Conservation (phyloP, 2,888 invertebrate genomes). For the Aradus depressus region DNA sequence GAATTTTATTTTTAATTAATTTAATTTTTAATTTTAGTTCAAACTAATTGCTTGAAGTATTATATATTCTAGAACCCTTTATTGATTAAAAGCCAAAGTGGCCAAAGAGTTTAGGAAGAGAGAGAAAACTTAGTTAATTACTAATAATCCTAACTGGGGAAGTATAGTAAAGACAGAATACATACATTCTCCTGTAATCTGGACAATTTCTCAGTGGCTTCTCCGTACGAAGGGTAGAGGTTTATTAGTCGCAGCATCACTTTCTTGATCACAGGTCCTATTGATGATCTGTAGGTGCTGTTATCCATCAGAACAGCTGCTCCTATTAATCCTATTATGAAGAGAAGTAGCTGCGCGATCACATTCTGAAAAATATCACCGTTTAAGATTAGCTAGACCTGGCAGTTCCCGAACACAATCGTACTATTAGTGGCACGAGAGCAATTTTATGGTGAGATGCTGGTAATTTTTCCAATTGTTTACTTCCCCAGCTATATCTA, state of each 20-base stretch:
- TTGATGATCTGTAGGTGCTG: slow-evolving; percentile 66
- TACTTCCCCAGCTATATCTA: too few species aligned
- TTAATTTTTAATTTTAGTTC: not conserved
- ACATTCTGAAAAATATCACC: slow-evolving; percentile 55
- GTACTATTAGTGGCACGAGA: too few species aligned
- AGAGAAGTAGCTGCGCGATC: slow-evolving; percentile 57
- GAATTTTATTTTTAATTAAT: too few species aligned
- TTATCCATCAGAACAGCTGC: slow-evolving; percentile 65
- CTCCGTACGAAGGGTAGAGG: slow-evolving; percentile 58
- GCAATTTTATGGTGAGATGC: too few species aligned
- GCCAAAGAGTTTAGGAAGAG: too few species aligned
- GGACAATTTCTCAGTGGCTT: slow-evolving; percentile 54
- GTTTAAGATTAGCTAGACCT: too few species aligned
- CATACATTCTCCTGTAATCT: slow-evolving; percentile 72
- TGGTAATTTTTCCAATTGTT: too few species aligned
- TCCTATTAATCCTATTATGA: slow-evolving; percentile 60
- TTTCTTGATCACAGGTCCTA: slow-evolving; percentile 63
- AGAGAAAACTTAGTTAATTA: too few species aligned
- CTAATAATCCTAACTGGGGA: not conserved
- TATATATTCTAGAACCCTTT: not conserved
- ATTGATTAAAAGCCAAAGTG: too few species aligned
- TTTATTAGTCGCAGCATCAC: slow-evolving; percentile 59
- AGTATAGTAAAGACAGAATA: too few species aligned
- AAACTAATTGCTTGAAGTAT: not conserved
- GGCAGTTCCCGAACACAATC: too few species aligned